Conservation (phyloP, 2,797 vertebrate genomes). For the Balearica regulorum region DNA sequence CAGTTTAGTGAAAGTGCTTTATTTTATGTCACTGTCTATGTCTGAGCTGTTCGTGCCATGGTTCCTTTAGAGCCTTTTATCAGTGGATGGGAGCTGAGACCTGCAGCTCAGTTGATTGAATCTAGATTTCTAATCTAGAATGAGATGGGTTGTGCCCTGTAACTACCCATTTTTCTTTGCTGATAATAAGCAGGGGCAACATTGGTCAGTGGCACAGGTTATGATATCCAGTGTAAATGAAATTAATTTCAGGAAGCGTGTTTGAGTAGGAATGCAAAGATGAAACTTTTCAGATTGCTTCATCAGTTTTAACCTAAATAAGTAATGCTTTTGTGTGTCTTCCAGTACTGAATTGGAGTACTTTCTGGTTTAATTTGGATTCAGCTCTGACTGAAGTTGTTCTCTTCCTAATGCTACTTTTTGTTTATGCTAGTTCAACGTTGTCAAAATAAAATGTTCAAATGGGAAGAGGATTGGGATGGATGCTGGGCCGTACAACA, state of each 20-base stretch:
- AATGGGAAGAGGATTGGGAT: not conserved
- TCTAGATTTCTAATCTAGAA: not conserved
- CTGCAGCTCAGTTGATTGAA: not conserved
- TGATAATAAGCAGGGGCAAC: not conserved
- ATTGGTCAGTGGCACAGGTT: not conserved
- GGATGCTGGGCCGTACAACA: not conserved
- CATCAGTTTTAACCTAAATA: not conserved
- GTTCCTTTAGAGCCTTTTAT: not conserved
- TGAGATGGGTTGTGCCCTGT: not conserved
- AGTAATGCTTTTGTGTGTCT: not conserved
- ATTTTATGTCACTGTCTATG: not conserved
- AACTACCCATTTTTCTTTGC: not conserved
- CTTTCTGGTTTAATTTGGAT: not conserved
- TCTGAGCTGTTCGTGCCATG: accelerated
- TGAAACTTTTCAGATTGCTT: not conserved
- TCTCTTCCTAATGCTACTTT: not conserved
- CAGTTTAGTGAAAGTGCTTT: not conserved
- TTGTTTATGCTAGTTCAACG: not conserved
- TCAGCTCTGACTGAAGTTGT: not conserved
- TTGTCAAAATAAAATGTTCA: not conserved
- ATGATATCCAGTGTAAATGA: not conserved
- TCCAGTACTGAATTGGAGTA: accelerated
- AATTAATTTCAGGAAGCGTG: not conserved
- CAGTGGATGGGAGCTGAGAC: not conserved
- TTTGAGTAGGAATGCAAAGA: not conserved